These are phyloP conservation scores for Sebastes steindachneri DNA, from an alignment of 2,797 vertebrate species.

Conservation along the genomic window DNA sequence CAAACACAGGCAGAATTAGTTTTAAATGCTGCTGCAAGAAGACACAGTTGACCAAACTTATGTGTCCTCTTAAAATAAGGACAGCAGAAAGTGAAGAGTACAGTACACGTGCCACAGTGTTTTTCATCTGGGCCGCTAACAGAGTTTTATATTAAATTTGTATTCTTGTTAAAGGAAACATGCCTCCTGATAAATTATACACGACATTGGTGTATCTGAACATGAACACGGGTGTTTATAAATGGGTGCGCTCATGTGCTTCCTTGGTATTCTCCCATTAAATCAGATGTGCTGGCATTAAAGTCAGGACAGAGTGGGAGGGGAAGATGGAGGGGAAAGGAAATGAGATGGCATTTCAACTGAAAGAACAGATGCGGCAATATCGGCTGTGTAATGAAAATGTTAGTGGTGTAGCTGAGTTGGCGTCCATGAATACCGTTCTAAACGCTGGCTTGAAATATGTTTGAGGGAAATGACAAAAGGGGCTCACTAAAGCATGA, in stretches of 20 bases:
- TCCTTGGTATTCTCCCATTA: neutral
- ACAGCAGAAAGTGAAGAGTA: neutral
- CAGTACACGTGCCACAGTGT: neutral
- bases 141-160: neutral
- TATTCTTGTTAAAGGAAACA: neutral
- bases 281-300: constrained; percentile 23
- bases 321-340: neutral
- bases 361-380: constrained; percentile 20
- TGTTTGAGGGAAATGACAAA: neutral
- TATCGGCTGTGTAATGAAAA: constrained; percentile 33
- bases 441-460: neutral
- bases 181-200: constrained; percentile 4
- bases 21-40: neutral
- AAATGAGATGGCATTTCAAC: constrained; percentile 35
- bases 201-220: neutral
- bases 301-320: constrained; percentile 9
- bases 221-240: neutral
- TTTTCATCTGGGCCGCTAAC: neutral
- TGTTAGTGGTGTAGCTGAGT: constrained; percentile 8
- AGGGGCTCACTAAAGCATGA: neutral
- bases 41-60: neutral
- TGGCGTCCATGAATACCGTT: neutral
- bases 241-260: neutral
- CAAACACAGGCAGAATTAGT: neutral
- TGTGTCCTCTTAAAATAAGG: neutral